Conservation (phyloP, 2,888 invertebrate species). For the Lycocerus yunnanus region DNA sequence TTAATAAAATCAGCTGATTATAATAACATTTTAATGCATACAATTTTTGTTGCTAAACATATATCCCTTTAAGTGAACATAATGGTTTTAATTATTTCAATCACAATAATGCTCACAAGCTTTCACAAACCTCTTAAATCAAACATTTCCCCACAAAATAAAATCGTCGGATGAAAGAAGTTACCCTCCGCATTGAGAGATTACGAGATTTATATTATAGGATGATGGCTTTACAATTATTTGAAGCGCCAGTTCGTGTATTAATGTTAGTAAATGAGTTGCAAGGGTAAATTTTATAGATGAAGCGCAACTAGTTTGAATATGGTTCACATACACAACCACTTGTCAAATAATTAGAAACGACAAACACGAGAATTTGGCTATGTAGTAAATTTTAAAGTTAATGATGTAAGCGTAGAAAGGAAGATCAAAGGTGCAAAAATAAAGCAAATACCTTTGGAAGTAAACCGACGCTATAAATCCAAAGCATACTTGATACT, state of each 20-base stretch:
- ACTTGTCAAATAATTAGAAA: slow-evolving; percentile 48
- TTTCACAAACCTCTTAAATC: slow-evolving; percentile 17
- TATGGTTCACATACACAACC: slow-evolving; percentile 39
- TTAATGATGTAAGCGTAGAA: slow-evolving; percentile 50
- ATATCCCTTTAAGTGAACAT: no score
- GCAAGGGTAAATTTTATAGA: slow-evolving; percentile 7
- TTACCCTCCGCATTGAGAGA: slow-evolving; percentile 14
- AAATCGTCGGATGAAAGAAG: slow-evolving; percentile 12
- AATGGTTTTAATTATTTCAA: neutral
- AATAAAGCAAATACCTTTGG: slow-evolving; percentile 37
- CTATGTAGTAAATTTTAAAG: slow-evolving; percentile 37
- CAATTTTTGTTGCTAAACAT: no score
- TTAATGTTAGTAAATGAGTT: slow-evolving; percentile 18
- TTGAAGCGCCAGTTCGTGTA: slow-evolving; percentile 15
- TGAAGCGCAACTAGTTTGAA: slow-evolving; percentile 33
- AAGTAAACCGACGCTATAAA: slow-evolving; percentile 36
- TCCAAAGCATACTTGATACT: slow-evolving; percentile 33
- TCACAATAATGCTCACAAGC: neutral
- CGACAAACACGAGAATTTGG: slow-evolving; percentile 32
- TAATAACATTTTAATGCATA: neutral
- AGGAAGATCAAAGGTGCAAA: slow-evolving; percentile 49
- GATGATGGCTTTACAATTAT: slow-evolving; percentile 29
- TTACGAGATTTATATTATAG: slow-evolving; percentile 28
- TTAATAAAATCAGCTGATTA: neutral
- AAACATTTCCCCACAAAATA: slow-evolving; percentile 26